phyloP scores from a whole-genome alignment of 2,888 invertebrate genomes.

The Nemapogon koenigi region DNA sequence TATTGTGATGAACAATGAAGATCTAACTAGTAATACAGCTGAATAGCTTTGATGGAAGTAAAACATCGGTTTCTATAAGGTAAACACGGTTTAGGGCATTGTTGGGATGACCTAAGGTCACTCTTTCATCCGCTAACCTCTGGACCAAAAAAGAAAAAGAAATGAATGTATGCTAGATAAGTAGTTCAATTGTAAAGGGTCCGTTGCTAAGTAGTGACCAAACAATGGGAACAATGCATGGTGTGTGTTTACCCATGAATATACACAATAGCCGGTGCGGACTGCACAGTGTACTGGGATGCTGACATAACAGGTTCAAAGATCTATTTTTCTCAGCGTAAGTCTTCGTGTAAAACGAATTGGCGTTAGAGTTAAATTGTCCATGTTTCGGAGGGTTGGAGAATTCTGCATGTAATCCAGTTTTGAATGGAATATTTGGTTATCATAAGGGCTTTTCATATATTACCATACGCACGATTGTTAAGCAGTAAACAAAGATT shows the following conservation, averaged over 20 bases:
- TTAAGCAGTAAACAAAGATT: no score
- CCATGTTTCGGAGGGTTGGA: slow-evolving; percentile 37
- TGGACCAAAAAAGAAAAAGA: slow-evolving; percentile 35
- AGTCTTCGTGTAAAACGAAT: slow-evolving; percentile 61
- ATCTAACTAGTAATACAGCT: slow-evolving; percentile 20
- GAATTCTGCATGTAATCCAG: slow-evolving; percentile 36
- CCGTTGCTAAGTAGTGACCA: slow-evolving; percentile 46
- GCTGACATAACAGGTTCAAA: slow-evolving; percentile 51
- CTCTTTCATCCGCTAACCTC: slow-evolving; percentile 35
- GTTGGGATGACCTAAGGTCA: slow-evolving; percentile 49
- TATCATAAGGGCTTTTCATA: background rate
- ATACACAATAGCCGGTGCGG: slow-evolving; percentile 48
- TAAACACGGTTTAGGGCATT: slow-evolving; percentile 44
- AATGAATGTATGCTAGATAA: slow-evolving; percentile 32
- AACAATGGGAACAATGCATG: slow-evolving; percentile 53
- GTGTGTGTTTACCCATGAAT: slow-evolving; percentile 65
- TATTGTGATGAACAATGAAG: slow-evolving; percentile 25
- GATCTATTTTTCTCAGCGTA: slow-evolving; percentile 50
- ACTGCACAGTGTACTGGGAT: slow-evolving; percentile 46
- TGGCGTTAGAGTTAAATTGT: slow-evolving; percentile 61
- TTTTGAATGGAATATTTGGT: slow-evolving; percentile 42
- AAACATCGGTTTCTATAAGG: slow-evolving; percentile 32
- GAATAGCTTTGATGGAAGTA: slow-evolving; percentile 15
- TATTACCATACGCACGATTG: no score
- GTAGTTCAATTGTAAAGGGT: slow-evolving; percentile 50